Evolutionary conservation across 2,113 vertebrate species (phyloP).

Genomic region (Trachemys scripta): DNA sequence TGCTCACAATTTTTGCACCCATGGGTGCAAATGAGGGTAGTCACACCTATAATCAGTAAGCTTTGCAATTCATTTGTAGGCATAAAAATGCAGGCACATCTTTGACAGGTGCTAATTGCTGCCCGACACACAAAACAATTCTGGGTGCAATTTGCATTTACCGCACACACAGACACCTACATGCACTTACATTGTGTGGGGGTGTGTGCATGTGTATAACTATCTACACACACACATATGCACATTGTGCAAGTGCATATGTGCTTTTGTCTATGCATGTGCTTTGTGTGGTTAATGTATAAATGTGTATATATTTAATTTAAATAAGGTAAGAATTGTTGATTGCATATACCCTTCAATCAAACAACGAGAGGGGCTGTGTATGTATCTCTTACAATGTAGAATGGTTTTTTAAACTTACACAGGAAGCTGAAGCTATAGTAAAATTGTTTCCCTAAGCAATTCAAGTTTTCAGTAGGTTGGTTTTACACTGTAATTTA

Average conservation of each 20-base stretch:
- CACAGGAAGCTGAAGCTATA: slow-evolving; percentile 7
- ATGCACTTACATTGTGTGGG: not conserved
- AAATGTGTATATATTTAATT: not conserved
- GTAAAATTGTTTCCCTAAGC: slow-evolving; percentile 36
- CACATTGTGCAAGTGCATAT: not conserved
- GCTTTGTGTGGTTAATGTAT: not conserved
- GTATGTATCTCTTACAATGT: not conserved
- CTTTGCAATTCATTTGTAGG: not conserved
- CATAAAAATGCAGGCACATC: not conserved
- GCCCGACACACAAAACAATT: not conserved
- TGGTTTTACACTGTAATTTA: slow-evolving; percentile 64
- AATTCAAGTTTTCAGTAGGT: slow-evolving; percentile 8
- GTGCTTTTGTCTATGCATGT: not conserved
- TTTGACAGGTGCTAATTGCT: not conserved
- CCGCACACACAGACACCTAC: not conserved
- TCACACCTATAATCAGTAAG: not conserved
- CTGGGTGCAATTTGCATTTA: not conserved
- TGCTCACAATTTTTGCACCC: not conserved
- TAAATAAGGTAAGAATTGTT: not conserved
- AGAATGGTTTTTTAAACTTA: not conserved
- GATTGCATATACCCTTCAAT: not conserved
- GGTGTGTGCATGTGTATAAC: not conserved
- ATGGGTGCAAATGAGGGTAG: not conserved
- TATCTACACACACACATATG: not conserved
- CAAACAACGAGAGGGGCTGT: not conserved